A percentile compares a stretch with the other conserved stretches of the same genome.
These are phyloP conservation scores for Emydoidea blandingii DNA, from an alignment of 2,797 vertebrate species.

Conservation along the genomic window DNA sequence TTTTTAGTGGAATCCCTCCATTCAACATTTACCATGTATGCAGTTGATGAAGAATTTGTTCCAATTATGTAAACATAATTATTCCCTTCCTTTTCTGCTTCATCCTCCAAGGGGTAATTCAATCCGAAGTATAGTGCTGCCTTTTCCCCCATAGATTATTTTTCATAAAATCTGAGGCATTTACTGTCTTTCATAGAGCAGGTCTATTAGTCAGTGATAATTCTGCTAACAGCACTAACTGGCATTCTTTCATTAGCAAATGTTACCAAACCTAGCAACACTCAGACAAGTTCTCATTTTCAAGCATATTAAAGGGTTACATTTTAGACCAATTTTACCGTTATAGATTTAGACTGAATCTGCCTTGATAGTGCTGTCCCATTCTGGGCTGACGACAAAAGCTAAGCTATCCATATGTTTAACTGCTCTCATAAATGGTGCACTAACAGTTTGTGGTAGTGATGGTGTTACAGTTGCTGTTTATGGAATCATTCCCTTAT, in stretches of 20 bases:
- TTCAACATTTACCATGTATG: background rate
- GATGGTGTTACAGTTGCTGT: constrained; percentile 55
- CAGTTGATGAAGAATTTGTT: background rate
- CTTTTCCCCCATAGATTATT: background rate
- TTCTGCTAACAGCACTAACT: background rate
- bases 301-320: constrained; percentile 37
- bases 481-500: constrained; percentile 67
- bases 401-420: constrained; percentile 73
- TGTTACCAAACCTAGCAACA: constrained; percentile 37
- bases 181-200: background rate
- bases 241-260: constrained; percentile 23
- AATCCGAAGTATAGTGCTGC: background rate
- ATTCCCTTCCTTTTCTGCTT: background rate
- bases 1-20: background rate
- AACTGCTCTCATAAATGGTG: constrained; percentile 68
- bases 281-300: constrained; percentile 45
- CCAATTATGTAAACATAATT: background rate
- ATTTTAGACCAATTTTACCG: constrained; percentile 57
- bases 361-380: constrained; percentile 37
- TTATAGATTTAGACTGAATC: constrained; percentile 66
- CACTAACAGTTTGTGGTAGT: constrained; percentile 53
- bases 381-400: constrained; percentile 64
- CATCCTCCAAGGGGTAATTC: background rate
- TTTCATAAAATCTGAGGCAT: background rate
- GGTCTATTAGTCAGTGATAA: background rate